Percentiles rank a stretch among this genome's conserved stretches.
phyloP scores from a whole-genome alignment of 1,140 invertebrate species.

The Schlechtendalia chinensis region DNA sequence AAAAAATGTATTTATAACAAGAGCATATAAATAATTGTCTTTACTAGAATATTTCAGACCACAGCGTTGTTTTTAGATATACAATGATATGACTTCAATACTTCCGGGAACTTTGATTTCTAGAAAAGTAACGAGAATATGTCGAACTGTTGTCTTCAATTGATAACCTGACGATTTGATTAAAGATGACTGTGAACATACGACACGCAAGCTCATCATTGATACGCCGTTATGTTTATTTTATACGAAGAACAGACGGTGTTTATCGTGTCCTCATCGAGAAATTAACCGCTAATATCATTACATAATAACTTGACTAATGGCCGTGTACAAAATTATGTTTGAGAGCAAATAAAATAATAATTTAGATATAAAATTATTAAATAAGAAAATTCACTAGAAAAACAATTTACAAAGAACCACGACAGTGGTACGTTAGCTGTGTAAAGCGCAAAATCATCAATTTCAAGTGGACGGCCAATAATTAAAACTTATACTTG shows the following conservation, averaged over 20 bases:
- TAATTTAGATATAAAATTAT: background rate
- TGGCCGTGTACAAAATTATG: background rate
- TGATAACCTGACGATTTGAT: too few species aligned
- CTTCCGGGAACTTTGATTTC: constrained; percentile 3
- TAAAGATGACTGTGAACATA: too few species aligned
- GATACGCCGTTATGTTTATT: background rate
- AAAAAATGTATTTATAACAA: background rate
- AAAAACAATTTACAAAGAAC: background rate
- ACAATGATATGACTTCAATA: constrained; percentile 27
- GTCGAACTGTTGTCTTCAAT: background rate
- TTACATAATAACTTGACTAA: background rate
- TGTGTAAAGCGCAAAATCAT: constrained; percentile 17
- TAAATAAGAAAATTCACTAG: background rate
- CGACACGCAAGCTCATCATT: background rate
- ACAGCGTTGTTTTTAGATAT: background rate
- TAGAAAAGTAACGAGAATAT: background rate
- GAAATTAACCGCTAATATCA: background rate
- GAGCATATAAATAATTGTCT: constrained; percentile 1
- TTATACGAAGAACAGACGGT: background rate
- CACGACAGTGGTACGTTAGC: background rate
- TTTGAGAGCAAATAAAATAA: background rate
- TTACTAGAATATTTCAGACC: constrained; percentile 10
- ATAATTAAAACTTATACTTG: background rate
- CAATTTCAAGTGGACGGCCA: constrained; percentile 25
- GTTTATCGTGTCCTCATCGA: background rate